Evolutionary conservation across 2,888 invertebrate genomes (phyloP).

Genomic region (Cephus runcator): DNA sequence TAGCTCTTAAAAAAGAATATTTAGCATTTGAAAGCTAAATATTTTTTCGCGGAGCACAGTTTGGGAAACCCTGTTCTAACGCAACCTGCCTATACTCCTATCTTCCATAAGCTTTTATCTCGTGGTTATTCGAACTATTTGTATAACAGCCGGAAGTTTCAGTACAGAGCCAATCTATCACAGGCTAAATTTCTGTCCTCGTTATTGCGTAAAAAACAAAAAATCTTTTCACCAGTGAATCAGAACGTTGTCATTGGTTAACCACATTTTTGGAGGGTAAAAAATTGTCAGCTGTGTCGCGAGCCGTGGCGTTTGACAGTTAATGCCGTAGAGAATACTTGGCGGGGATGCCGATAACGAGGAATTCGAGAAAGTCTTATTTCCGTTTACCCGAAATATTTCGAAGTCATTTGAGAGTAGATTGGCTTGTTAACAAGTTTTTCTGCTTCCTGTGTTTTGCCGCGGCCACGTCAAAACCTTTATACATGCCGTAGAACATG

Average conservation of each 20-base stretch:
- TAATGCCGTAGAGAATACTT: neutral
- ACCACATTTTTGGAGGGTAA: neutral
- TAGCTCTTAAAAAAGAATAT: too few relatives aligned
- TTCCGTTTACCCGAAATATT: constrained; percentile 20
- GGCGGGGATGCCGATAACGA: neutral
- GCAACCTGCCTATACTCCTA: too few relatives aligned
- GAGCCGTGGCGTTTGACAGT: neutral
- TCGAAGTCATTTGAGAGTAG: constrained; percentile 29
- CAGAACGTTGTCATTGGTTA: neutral
- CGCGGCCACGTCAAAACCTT: constrained; percentile 20
- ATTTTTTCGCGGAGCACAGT: too few relatives aligned
- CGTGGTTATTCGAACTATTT: neutral
- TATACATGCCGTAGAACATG: constrained; percentile 9
- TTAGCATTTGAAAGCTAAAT: too few relatives aligned
- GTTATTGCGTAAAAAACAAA: neutral
- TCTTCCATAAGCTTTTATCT: neutral
- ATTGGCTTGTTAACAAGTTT: constrained; percentile 53
- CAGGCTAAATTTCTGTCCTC: neutral
- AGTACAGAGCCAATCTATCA: neutral
- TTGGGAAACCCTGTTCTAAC: too few relatives aligned
- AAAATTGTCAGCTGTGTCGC: neutral
- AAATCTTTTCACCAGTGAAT: neutral
- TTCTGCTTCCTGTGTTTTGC: constrained; percentile 34
- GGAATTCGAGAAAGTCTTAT: constrained; percentile 12
- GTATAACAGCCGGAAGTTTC: neutral